phyloP scores from a whole-genome alignment of 2,888 invertebrate genomes.

The Patella caerulea region DNA sequence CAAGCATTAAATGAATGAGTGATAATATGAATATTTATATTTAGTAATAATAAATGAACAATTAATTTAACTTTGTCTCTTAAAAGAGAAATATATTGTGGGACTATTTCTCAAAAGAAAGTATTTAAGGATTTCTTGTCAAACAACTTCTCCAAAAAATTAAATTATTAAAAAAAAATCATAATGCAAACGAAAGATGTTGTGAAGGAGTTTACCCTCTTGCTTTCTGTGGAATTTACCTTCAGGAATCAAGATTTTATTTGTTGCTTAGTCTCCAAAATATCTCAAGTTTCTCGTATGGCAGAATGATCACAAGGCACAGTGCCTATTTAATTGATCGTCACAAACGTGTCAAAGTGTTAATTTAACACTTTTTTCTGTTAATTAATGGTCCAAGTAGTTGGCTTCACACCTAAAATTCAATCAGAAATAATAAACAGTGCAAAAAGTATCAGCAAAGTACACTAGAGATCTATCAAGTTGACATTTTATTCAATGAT shows the following conservation, averaged over 20 bases:
- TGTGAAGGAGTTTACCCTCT: slow-evolving; percentile 10
- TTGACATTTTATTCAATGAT: too few relatives aligned
- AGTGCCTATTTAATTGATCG: background rate
- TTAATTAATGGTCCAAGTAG: slow-evolving; percentile 5
- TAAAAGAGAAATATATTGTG: background rate
- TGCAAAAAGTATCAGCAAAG: background rate
- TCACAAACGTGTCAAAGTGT: background rate
- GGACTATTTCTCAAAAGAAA: background rate
- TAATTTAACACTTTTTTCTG: background rate
- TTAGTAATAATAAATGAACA: background rate
- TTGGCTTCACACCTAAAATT: slow-evolving; percentile 8
- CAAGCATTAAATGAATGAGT: slow-evolving; percentile 8
- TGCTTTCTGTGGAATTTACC: background rate
- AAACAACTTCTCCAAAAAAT: slow-evolving; percentile 1
- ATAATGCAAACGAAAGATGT: background rate
- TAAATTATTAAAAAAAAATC: background rate
- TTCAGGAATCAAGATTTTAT: background rate
- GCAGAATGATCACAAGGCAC: background rate
- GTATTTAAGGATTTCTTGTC: background rate
- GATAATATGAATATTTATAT: background rate
- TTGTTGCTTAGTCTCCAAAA: slow-evolving; percentile 7
- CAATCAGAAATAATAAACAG: slow-evolving; percentile 5
- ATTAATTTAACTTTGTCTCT: too few relatives aligned
- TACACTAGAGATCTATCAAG: too few relatives aligned
- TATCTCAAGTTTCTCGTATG: background rate